Evolutionary conservation across 2,797 vertebrate species (phyloP).

Genomic region (Glossophaga mutica): DNA sequence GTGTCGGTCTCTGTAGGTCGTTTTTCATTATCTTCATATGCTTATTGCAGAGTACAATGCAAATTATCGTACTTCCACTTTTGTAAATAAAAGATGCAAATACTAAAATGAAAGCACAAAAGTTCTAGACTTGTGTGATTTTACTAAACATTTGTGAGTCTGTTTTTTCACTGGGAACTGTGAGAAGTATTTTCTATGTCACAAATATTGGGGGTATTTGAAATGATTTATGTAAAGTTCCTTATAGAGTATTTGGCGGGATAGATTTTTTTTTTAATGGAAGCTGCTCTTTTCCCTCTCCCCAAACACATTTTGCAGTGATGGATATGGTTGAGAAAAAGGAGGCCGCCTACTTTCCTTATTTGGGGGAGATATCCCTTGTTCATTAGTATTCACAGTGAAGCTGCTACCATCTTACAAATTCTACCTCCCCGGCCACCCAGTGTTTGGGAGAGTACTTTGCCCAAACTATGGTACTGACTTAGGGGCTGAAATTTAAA

Average conservation of each 20-base stretch:
- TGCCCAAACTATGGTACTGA: not conserved
- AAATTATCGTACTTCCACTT: not conserved
- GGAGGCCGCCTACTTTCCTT: not conserved
- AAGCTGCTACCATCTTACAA: not conserved
- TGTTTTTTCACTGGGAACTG: not conserved
- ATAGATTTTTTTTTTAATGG: not conserved
- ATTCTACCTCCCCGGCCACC: not conserved
- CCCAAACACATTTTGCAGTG: not conserved
- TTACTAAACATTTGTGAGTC: not conserved
- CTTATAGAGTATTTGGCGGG: not conserved
- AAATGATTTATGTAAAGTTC: not conserved
- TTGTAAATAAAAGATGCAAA: not conserved
- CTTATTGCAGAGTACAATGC: not conserved
- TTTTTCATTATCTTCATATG: slow-evolving; percentile 27
- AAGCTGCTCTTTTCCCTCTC: not conserved
- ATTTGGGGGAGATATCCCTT: not conserved
- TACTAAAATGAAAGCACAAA: not conserved
- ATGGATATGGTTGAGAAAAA: not conserved
- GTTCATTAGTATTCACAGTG: not conserved
- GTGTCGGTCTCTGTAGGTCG: slow-evolving; percentile 8
- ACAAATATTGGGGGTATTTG: not conserved
- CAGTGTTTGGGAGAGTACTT: not conserved
- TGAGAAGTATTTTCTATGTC: not conserved
- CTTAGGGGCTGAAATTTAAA: not conserved
- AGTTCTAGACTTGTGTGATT: not conserved